These are phyloP conservation scores for Simalia tracyae DNA, from an alignment of 2,797 vertebrate genomes.

Conservation along the genomic window DNA sequence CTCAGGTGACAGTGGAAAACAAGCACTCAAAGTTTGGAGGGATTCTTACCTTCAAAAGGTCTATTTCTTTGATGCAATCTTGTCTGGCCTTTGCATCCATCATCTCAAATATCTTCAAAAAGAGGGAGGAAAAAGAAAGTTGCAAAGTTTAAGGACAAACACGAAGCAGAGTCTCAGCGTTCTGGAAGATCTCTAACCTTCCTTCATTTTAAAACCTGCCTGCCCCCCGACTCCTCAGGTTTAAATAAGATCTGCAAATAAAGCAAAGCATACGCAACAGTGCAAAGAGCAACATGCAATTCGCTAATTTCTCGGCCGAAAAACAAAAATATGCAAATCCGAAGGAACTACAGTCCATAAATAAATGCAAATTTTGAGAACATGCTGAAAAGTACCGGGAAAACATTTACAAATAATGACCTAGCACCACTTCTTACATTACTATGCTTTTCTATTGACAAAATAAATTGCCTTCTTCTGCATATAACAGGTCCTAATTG, in stretches of 20 bases:
- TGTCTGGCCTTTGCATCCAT: conserved; percentile 93
- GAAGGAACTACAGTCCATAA: neutral
- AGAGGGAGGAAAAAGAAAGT: neutral
- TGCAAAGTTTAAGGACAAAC: conserved; percentile 16
- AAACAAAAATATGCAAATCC: neutral
- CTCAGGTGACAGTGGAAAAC: neutral
- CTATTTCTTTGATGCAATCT: conserved; percentile 94
- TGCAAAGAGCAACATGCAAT: neutral
- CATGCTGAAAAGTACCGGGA: neutral
- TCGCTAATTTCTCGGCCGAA: neutral
- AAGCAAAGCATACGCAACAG: neutral
- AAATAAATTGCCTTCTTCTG: neutral
- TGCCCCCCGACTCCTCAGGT: neutral
- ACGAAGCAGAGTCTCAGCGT: neutral
- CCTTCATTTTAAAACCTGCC: neutral
- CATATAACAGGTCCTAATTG: conserved; percentile 19
- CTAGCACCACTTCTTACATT: neutral
- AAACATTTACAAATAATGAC: conserved; percentile 2
- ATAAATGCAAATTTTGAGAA: neutral
- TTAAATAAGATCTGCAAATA: conserved; percentile 22
- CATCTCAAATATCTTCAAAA: conserved; percentile 91
- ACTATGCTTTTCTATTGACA: neutral
- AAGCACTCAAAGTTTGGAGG: neutral
- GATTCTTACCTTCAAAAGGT: conserved; percentile 87
- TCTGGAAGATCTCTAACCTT: conserved; percentile 30